phyloP scores from a whole-genome alignment of 2,797 vertebrate species.

The Sebastes diaconus region DNA sequence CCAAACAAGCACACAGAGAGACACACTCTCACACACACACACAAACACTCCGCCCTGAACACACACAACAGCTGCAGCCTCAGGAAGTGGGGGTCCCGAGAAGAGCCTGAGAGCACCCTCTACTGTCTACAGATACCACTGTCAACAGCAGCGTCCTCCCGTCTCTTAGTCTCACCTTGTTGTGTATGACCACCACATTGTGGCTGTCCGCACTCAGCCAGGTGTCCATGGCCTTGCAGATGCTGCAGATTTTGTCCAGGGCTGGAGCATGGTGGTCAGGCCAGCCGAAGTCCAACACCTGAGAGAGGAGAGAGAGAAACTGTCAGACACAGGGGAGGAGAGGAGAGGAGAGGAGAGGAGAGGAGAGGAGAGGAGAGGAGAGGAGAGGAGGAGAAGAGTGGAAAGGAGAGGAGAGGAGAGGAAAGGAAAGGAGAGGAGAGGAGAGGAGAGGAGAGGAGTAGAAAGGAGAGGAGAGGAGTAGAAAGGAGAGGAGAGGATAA shows the following conservation, averaged over 20 bases:
- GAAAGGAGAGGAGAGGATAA: background rate
- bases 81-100: background rate
- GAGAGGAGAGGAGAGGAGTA: background rate
- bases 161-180: constrained; percentile 86
- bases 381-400: background rate
- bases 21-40: constrained; percentile 1
- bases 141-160: background rate
- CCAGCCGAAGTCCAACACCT: constrained; percentile 98
- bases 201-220: constrained; percentile 92
- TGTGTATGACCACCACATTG: constrained; percentile 96
- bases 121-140: constrained; percentile 26
- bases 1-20: constrained; percentile 29
- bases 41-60: constrained; percentile 27
- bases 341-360: background rate
- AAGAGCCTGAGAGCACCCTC: constrained; percentile 55
- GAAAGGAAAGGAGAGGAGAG: background rate
- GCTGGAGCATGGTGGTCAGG: constrained; percentile 96
- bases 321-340: background rate
- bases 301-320: background rate
- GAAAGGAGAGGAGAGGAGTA: background rate
- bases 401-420: accelerated
- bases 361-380: background rate
- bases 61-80: constrained; percentile 37
- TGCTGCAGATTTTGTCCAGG: constrained; percentile 97
- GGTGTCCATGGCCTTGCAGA: constrained; percentile 99